Base-by-base conservation (phyloP, 2,113 vertebrate species). In the Lathamus discolor region DNA sequence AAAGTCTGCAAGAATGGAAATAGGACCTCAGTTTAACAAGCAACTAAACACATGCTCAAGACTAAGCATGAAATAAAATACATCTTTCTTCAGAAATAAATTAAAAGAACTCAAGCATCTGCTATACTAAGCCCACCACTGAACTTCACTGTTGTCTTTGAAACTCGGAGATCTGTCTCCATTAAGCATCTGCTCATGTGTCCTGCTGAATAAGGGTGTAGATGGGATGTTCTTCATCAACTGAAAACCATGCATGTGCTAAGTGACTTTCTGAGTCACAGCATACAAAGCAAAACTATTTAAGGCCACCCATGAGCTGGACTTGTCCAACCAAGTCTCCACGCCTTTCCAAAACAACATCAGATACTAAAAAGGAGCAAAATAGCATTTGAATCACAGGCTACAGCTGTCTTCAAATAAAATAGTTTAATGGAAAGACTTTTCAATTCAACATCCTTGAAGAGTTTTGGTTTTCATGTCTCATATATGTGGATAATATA, bases 81-180 rank as follows among this genome's bases (percentile, higher is more conserved):
- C 2, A 55, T 51, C 35, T 55, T 86, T 57, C 69, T 77, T 67
- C 74, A 93, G 67, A 83, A 88, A 85, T 55, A 91, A 75, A 87
- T 68, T 46, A 0, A 9, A 70, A 89, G 73, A 37, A 20, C 18
- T 85, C 1, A 11, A 79, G 72, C 67, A 93, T 82, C 90, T 83
- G 82, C 52, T 87, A 37, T 39, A 22, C 25, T 43, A 39, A 94
- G 69, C 62, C 74, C 74, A 89, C 31, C 62, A 68, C 31, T 79
- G 57, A 92, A 90, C 35, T 76, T 35, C 78, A 24, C 46, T 68
- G 75, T 2, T 88, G 88, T 66, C 82, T 90, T 55, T 76, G 57
- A 79, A 92, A 83, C 39, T 49, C 84, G 73, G 90, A 74, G 55
- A 67, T 84, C 18, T 95, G 93, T 62, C 83, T 94, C 72, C 73